phyloP scores from a whole-genome alignment of 2,888 invertebrate genomes.

The Onthophagus sagittarius region DNA sequence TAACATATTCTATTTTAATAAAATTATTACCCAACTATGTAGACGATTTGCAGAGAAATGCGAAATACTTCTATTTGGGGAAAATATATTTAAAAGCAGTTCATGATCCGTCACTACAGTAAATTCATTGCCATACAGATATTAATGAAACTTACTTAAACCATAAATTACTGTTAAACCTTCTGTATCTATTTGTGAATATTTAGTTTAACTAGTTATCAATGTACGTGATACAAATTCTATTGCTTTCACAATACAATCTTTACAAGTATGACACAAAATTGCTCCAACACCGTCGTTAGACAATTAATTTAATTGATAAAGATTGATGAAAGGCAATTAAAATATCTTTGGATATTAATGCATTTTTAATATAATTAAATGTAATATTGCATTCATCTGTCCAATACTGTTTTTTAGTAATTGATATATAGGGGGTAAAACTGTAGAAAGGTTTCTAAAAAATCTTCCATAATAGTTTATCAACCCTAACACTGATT shows the following conservation, averaged over 20 bases:
- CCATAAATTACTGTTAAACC: too few relatives aligned
- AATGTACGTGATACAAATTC: not conserved
- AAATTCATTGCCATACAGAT: constrained; percentile 30
- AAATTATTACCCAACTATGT: constrained; percentile 29
- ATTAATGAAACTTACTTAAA: constrained; percentile 16
- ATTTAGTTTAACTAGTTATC: not conserved
- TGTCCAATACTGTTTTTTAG: too few relatives aligned
- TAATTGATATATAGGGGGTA: not conserved
- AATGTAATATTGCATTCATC: too few relatives aligned
- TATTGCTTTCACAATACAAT: not conserved
- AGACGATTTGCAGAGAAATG: constrained; percentile 27
- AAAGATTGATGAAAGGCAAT: not conserved
- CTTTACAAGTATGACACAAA: not conserved
- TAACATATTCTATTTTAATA: constrained; percentile 24
- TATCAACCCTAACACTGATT: not conserved
- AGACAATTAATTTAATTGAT: not conserved
- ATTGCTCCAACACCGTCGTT: not conserved
- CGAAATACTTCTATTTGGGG: constrained; percentile 27
- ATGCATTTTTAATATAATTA: not conserved
- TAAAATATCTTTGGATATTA: not conserved
- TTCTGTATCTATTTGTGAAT: constrained; percentile 13
- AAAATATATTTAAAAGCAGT: constrained; percentile 28
- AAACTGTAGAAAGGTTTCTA: not conserved
- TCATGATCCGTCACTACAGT: constrained; percentile 27
- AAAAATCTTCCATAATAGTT: constrained; percentile 5